A percentile compares a stretch with the other conserved stretches of the same genome.
phyloP scores from a whole-genome alignment of 1,140 invertebrate species.

The Tetramorium simillimum region DNA sequence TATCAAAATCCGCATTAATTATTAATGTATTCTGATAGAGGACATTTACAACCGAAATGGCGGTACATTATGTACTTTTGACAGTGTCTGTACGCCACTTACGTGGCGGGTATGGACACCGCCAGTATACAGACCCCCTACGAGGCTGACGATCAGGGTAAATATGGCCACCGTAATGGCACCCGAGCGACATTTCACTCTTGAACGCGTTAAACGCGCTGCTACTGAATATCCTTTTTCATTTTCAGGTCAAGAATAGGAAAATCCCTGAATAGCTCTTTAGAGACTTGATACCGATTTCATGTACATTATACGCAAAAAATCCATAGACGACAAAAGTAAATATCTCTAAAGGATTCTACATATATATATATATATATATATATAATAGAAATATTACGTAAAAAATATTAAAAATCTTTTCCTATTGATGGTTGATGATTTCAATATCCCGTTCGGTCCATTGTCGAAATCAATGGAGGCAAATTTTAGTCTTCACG shows the following conservation, averaged over 20 bases:
- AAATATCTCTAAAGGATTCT: neutral
- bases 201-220: constrained; percentile 59
- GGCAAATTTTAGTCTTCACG: neutral
- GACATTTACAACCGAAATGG: constrained; percentile 1
- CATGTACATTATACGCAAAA: neutral
- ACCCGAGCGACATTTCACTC: constrained; percentile 75
- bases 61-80: constrained; percentile 69
- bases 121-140: constrained; percentile 75
- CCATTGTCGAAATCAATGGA: constrained; percentile 24
- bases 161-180: constrained; percentile 84
- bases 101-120: constrained; percentile 77
- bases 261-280: constrained; percentile 11
- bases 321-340: neutral
- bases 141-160: constrained; percentile 77
- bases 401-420: neutral
- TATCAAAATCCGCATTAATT: neutral
- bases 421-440: neutral
- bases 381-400: neutral
- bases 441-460: neutral
- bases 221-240: neutral
- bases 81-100: constrained; percentile 77
- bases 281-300: constrained; percentile 4
- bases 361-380: neutral
- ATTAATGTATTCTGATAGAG: neutral
- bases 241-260: constrained; percentile 4